Base-by-base conservation (phyloP, 1,140 invertebrate species). In the Meloidogyne hapla region DNA sequence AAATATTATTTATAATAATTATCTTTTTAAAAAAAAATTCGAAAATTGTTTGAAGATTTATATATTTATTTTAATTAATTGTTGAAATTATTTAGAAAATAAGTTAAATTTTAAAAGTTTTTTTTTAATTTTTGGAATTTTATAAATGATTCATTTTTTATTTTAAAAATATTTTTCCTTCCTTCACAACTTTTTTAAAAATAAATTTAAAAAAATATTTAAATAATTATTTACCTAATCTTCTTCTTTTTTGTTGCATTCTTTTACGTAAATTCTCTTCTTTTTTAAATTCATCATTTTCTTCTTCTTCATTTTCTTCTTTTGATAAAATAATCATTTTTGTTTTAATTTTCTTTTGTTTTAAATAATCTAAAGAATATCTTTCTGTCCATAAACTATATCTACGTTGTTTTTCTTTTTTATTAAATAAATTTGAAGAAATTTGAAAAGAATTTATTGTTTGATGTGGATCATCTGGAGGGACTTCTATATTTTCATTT, bases 331-430 rank as follows among this genome's bases (percentile, higher is more conserved):
- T 56, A 56, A 56, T 8, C 48, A 56, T 56, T 56, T 56, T 56
- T 56, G 48, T 8, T 56, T 56, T 56, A 56, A 56, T 56, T 56
- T 56, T 56, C 48, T 56, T 56, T 56, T 56, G 48, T 56, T 56
- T 56, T 56, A 6, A n/a, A 56, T n/a, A 56, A 56, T 56, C 48
- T 56, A 56, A 56, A 56, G 48, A 56, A 56, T 56, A 56, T 56
- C n/a, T 56, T 56, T 56, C 48, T 8, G 48, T 56, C 48, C 48
- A 56, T 56, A 56, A 21, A 56, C 48, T 56, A 56, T 56, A 56
- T 56, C 48, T 56, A n/a, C 48, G 48, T 56, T 56, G 48, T 56
- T 56, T 56, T 21, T 56, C 48, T 56, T 56, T 56, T 56, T 56
- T 56, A 56, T 56, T 56, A 56, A 56, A 56, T 45, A 45, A 45